A percentile compares a stretch with the other conserved stretches of the same genome.
These are phyloP conservation scores for Drosophila lacicola DNA, from an alignment of 2,888 invertebrate genomes.

Conservation along the genomic window DNA sequence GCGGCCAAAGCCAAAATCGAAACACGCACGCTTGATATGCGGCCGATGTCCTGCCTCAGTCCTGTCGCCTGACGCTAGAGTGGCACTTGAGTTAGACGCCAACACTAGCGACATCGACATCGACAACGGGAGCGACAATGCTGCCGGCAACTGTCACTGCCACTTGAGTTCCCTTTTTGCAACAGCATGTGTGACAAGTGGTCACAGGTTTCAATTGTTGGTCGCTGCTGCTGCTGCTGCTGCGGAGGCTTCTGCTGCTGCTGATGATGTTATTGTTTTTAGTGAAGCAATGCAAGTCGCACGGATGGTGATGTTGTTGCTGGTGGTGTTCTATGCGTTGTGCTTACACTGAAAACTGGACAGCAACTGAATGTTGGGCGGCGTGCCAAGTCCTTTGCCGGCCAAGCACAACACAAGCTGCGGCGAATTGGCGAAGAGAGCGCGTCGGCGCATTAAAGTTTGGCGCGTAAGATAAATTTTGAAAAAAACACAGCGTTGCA, in stretches of 20 bases:
- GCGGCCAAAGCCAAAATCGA: conserved; percentile 51
- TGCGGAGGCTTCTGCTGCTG: conserved; percentile 3
- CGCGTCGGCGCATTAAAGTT: conserved; percentile 57
- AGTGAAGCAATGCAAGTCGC: conserved; percentile 25
- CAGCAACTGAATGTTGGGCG: conserved; percentile 59
- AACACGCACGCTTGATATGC: conserved; percentile 56
- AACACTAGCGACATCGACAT: conserved; percentile 12
- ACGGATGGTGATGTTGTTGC: conserved; percentile 5
- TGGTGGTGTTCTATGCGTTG: conserved; percentile 31
- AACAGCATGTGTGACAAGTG: conserved; percentile 67
- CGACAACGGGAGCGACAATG: conserved; percentile 12
- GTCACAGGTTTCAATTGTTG: conserved; percentile 60
- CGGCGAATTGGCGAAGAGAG: conserved; percentile 65
- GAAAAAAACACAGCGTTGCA: conserved; percentile 53
- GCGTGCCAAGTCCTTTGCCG: conserved; percentile 65
- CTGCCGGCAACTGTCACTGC: conserved; percentile 52
- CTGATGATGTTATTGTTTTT: conserved; percentile 44
- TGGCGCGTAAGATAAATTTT: conserved; percentile 56
- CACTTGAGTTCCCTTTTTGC: conserved; percentile 42
- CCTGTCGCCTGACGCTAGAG: conserved; percentile 34
- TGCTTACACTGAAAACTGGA: conserved; percentile 50
- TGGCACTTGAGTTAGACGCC: conserved; percentile 51
- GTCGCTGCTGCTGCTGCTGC: conserved; percentile 22
- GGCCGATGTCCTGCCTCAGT: conserved; percentile 35
- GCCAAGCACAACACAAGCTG: conserved; percentile 51